Base-by-base conservation (phyloP, 2,113 vertebrate genomes). In the Tychaedon coryphoeus region DNA sequence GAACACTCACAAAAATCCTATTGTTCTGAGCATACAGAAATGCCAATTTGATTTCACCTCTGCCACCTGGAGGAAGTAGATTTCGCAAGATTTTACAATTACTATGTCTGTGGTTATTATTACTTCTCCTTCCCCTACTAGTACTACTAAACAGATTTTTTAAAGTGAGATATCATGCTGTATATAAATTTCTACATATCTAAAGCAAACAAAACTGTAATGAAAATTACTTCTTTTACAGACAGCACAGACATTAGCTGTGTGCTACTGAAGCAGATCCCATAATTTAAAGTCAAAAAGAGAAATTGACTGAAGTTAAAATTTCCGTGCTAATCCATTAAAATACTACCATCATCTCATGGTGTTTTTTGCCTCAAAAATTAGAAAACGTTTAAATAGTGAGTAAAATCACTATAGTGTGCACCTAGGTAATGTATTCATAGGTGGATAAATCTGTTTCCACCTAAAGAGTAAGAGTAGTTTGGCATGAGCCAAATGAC, bases 311-410 rank as follows among this genome's bases (percentile, higher is more conserved):
- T 84, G 17, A 70, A 61, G 17, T 79, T 61, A 79, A 92, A 95
- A 43, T 51, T 24, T 43, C 64, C 90, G 48, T 61, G 48, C 81
- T 90, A 81, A 80, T 79, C 33, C 34, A 73, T 92, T 92, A 72
- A 95, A 93, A 78, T 57, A 43, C n/a, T 12, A 61, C 60, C 51
- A 76, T 80, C 22, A 5, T 84, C 80, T 94, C 62, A 89, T 74
- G 70, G 25, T 87, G 28, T 73, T 96, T 95, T 88, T 15, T 95
- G 11, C 31, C 91, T 94, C 75, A 72, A 87, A 96, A 66, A 66
- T 88, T 86, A 93, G 22, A 66, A 69, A 56, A 38, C 64, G 71
- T 87, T 88, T 94, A 62, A 72, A 77, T 58, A 88, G 13, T 36
- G 34, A 93, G 22, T 79, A 58, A 96, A 97, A 93, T 43, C 38